Percentiles rank a stretch among this genome's conserved stretches.
Conservation (phyloP, 2,797 vertebrate genomes). For the Furcifer pardalis region DNA sequence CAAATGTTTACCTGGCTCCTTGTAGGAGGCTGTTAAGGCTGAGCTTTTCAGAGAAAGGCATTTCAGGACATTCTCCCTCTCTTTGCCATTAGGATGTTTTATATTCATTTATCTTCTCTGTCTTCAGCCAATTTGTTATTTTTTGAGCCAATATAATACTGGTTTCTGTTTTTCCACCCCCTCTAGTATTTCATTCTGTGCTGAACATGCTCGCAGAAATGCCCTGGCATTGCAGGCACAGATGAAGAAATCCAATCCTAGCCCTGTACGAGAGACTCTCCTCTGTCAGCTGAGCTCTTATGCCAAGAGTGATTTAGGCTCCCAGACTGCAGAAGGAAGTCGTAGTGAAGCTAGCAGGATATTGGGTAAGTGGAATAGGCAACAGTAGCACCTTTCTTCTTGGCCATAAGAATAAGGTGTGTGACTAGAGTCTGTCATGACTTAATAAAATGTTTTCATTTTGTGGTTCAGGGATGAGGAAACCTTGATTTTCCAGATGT, state of each 20-base stretch:
- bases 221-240: constrained; percentile 90
- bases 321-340: constrained; percentile 78
- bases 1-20: too few species aligned
- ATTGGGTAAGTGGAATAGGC: constrained; percentile 76
- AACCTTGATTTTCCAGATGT: not conserved
- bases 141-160: rapidly evolving
- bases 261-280: constrained; percentile 85
- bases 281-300: constrained; percentile 94
- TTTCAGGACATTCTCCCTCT: too few species aligned
- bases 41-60: too few species aligned
- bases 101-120: not conserved
- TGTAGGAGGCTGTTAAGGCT: too few species aligned
- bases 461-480: not conserved
- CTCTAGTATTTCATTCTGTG: constrained; percentile 84
- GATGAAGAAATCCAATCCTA: constrained; percentile 85
- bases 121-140: not conserved
- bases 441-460: not conserved
- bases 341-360: constrained; percentile 88
- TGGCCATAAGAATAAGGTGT: not conserved
- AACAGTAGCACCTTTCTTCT: not conserved
- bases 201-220: constrained; percentile 91
- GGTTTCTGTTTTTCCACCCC: not conserved
- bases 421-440: not conserved
- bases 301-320: constrained; percentile 80
- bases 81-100: not conserved